Evolutionary conservation across 2,113 vertebrate species (phyloP).

Genomic region (Athene noctua): DNA sequence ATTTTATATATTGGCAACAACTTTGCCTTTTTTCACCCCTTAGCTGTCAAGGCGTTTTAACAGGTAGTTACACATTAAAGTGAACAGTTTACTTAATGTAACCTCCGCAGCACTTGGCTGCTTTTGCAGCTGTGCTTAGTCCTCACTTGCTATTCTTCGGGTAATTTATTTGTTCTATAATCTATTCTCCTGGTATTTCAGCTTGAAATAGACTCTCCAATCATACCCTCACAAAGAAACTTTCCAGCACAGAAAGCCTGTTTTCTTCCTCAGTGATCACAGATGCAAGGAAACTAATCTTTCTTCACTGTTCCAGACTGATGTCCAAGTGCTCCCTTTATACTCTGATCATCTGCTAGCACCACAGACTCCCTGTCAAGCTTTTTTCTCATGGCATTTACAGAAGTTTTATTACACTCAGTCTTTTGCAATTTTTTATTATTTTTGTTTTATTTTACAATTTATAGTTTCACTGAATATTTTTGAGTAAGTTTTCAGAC

Average conservation of each 20-base stretch:
- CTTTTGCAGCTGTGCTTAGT: background rate
- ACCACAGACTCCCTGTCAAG: background rate
- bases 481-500: background rate
- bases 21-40: background rate
- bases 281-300: background rate
- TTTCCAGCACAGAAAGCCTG: background rate
- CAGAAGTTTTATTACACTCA: background rate
- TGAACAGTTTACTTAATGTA: background rate
- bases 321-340: accelerated
- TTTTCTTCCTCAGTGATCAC: background rate
- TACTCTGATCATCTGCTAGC: background rate
- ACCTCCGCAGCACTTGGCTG: background rate
- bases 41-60: background rate
- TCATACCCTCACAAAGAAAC: background rate
- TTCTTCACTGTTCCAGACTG: background rate
- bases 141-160: background rate
- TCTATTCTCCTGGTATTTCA: background rate
- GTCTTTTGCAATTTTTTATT: background rate
- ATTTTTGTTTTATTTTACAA: background rate
- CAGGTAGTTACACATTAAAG: background rate
- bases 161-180: background rate
- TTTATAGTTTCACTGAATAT: background rate
- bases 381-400: background rate
- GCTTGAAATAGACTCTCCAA: background rate
- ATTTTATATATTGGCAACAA: background rate